Conservation (phyloP, 2,113 vertebrate genomes). For the Otocyon megalotis region DNA sequence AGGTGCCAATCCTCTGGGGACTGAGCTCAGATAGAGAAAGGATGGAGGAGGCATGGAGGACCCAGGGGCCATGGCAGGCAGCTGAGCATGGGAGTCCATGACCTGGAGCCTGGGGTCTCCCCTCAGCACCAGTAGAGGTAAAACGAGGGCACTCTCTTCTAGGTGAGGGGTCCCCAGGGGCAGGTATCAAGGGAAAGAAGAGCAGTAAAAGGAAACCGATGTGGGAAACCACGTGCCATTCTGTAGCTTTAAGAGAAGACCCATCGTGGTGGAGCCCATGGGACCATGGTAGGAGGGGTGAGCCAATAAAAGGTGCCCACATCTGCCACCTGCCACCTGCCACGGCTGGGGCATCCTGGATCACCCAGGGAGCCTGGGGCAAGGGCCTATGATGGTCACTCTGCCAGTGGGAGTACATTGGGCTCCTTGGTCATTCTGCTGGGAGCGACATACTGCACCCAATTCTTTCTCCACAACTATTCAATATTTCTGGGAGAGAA, state of each 20-base stretch:
- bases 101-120: neutral
- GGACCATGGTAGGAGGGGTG: neutral
- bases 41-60: neutral
- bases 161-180: neutral
- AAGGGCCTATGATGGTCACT: neutral
- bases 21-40: neutral
- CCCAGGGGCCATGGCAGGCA: neutral
- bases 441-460: neutral
- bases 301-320: neutral
- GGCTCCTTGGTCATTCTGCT: neutral
- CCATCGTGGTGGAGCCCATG: neutral
- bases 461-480: neutral
- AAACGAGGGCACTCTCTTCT: neutral
- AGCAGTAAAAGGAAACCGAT: neutral
- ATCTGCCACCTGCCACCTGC: neutral
- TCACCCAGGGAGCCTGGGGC: neutral
- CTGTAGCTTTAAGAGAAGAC: conserved; percentile 14
- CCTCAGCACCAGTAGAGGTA: neutral
- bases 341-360: rapidly evolving
- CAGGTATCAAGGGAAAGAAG: neutral
- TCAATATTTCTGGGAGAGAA: neutral
- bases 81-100: neutral
- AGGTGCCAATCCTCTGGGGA: neutral
- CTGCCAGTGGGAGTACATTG: neutral
- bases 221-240: neutral